Percentiles rank a stretch among this genome's conserved stretches.
Evolutionary conservation across 2,113 vertebrate species (phyloP).

Genomic region (Ahaetulla prasina): DNA sequence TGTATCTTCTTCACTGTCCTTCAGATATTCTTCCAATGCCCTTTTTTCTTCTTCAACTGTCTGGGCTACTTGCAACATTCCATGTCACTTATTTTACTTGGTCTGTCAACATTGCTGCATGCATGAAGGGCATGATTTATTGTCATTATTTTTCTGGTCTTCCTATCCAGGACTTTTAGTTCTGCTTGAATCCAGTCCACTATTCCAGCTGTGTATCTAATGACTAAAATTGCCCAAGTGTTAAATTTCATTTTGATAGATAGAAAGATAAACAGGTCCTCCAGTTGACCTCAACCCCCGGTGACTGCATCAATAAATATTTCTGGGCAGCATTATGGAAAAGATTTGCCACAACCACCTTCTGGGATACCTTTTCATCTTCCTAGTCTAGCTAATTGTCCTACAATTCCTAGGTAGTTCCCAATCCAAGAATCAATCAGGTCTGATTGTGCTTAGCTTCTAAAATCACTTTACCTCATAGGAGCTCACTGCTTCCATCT

Average conservation of each 20-base stretch:
- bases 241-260: not conserved
- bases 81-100: not conserved
- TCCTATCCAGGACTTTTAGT: not conserved
- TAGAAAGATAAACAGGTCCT: not conserved
- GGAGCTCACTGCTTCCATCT: not conserved
- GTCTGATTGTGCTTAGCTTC: not conserved
- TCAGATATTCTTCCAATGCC: not conserved
- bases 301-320: not conserved
- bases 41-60: not conserved
- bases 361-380: not conserved
- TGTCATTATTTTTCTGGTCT: not conserved
- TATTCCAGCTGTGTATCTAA: not conserved
- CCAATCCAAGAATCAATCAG: not conserved
- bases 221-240: not conserved
- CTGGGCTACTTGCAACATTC: not conserved
- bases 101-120: not conserved
- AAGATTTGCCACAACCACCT: not conserved
- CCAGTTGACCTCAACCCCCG: not conserved
- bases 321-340: not conserved
- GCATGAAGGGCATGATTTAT: not conserved
- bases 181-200: not conserved
- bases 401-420: not conserved
- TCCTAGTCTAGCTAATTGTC: not conserved
- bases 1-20: not conserved
- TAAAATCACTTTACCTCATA: not conserved